Base-by-base conservation (phyloP, 2,888 invertebrate species). In the Parnassius mnemosyne region DNA sequence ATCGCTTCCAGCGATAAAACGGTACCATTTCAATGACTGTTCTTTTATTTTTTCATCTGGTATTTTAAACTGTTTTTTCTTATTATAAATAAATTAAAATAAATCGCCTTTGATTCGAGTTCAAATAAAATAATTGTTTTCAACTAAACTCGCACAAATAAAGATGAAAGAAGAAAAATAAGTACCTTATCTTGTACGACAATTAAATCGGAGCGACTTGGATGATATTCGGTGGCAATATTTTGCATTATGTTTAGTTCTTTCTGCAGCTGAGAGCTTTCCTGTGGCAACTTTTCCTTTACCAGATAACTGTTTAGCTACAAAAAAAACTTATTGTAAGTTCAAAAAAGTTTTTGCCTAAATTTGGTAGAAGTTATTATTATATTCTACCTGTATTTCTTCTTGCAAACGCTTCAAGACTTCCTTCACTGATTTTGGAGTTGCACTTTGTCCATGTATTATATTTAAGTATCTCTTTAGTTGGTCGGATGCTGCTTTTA, bases 201-300 rank as follows among this genome's bases (percentile, higher is more conserved):
- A 61, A 93, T 92, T 62, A 96, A 83, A 76, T 95, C 95, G 43
- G 93, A 92, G 65, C 94, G 92, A n/a, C 93, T 93, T 1, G 88
- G 87, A 64, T 94, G 94, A 56, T 94, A 93, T 68, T 95, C 94
- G 52, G 92, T 90, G 0, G 94, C 93, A 53, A 96, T 94, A 67
- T 89, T 92, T 75, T 94, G 94, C 78, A 96, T 89, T 65, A 96
- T 94, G 65, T 93, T 92, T 47, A 96, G 89, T 71, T 94, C 94
- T 71, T 94, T 93, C 75, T 94, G 93, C 58, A 94, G 86, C 11
- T 86, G 83, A 2, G 89, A 83, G 53, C 95, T 89, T 81, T 97
- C 97, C 71, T 94, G 93, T 0, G 96, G 96, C 59, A 97, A 80
- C 77, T 97, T 96, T 75, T 96, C 96, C 67, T 95, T 94, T 0